Base-by-base conservation (phyloP, 2,113 vertebrate genomes). In the Anoura caudifer region DNA sequence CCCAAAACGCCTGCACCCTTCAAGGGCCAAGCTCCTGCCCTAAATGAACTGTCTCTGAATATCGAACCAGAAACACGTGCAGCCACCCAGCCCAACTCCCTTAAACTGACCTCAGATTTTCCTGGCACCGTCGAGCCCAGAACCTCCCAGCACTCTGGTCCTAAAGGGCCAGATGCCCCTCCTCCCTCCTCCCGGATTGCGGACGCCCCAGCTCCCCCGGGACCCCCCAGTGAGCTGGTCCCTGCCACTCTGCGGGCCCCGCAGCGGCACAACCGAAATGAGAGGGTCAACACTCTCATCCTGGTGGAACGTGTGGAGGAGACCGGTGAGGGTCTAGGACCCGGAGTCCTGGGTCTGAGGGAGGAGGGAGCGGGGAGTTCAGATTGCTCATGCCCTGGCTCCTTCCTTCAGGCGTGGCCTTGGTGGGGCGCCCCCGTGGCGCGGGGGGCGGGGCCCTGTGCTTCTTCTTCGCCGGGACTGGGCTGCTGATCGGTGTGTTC, bases 401-500 rank as follows among this genome's bases (percentile, higher is more conserved):
- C 19, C 54, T 36, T 59, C 50, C 50, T 69, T 17, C 67, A 97
- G 97, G 95, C 0, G 91, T 96, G 91, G 81, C 96, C 45, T 83
- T 97, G 54, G 95, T 96, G 95, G 95, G 97, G 14, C 97, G 95
- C 63, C 93, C 95, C 3, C 93, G 93, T 11, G 96, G 96, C 61
- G 80, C 13, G 12, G 59, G 73, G 2, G 92, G 95, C 4, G 98
- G 95, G 8, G 96, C 96, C 22, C 65, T 96, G 43, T 97, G 96
- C 90, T 90, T 97, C 1, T 97, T 97, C 82, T 89, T 98, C 12
- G 97, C 98, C 4, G 98, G 98, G 90, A 95, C 97, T 31, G 92
- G 97, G 92, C 76, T 98, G 95, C 87, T 98, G 88, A 73, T 98
- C 38, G 22, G 98, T 97, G 69, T 98, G 94, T 91, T 98, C 95